Conservation (phyloP, 2,797 vertebrate genomes). For the Sparidentex hasta region DNA sequence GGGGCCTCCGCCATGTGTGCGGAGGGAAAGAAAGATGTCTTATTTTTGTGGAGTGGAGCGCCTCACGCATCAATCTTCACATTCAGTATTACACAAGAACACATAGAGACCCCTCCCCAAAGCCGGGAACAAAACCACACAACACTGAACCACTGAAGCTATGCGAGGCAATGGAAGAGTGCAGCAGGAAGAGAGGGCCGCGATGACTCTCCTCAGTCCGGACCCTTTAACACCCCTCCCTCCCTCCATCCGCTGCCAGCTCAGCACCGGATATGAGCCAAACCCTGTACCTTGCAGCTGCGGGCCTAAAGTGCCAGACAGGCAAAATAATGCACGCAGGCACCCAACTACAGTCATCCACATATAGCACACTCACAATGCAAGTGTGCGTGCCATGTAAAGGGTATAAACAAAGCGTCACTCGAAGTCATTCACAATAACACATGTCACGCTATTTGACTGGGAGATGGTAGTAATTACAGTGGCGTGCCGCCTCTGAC, state of each 20-base stretch:
- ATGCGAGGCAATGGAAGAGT: constrained; percentile 46
- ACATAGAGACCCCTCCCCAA: constrained; percentile 5
- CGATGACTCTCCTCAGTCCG: constrained; percentile 55
- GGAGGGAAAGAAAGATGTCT: constrained; percentile 39
- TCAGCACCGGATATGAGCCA: constrained; percentile 72
- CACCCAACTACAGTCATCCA: constrained; percentile 53
- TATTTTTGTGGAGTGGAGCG: constrained; percentile 34
- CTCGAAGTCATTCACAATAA: constrained; percentile 57
- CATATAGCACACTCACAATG: constrained; percentile 38
- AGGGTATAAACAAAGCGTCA: constrained; percentile 53
- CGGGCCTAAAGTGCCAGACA: constrained; percentile 61
- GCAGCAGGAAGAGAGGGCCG: constrained; percentile 47
- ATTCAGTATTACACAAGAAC: constrained; percentile 22
- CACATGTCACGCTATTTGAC: constrained; percentile 37
- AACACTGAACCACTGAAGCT: constrained; percentile 11
- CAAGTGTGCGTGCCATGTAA: constrained; percentile 32
- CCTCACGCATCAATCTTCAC: constrained; percentile 24
- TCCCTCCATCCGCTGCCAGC: constrained; percentile 60
- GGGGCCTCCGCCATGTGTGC: constrained; percentile 9
- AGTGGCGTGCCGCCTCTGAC: constrained; percentile 58
- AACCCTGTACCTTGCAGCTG: constrained; percentile 68
- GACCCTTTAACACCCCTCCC: constrained; percentile 60
- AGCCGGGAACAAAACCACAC: constrained; percentile 18
- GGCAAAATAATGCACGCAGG: constrained; percentile 58
- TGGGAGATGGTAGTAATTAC: constrained; percentile 69